These are phyloP conservation scores for Plutomurus gul DNA, from an alignment of 1,140 invertebrate species.

Conservation along the genomic window DNA sequence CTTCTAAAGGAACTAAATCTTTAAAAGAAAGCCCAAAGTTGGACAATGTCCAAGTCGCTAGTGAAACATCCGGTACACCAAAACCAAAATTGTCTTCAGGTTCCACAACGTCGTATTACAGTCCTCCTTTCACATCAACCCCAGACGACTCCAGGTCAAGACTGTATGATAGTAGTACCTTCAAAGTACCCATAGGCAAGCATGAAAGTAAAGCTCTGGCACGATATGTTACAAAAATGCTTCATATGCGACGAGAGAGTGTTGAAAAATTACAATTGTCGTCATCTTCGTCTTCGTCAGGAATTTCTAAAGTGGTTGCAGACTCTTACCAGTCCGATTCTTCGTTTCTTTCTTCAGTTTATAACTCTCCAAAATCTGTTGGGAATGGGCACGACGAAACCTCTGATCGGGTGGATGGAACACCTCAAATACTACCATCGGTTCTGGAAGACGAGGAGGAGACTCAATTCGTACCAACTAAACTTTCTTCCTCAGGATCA, in stretches of 20 bases:
- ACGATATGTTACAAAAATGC: conserved; percentile 9
- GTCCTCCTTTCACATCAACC: conserved; percentile 31
- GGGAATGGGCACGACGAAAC: no score
- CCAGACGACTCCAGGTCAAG: conserved; percentile 9
- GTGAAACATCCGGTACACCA: neutral
- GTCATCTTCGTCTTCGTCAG: neutral
- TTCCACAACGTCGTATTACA: conserved; percentile 31
- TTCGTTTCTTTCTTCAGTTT: neutral
- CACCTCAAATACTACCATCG: neutral
- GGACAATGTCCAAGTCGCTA: neutral
- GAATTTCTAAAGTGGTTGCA: neutral
- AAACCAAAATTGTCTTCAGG: neutral
- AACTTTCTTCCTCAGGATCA: neutral
- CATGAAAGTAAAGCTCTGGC: neutral
- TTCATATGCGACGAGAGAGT: neutral
- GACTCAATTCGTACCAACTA: neutral
- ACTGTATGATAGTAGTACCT: neutral
- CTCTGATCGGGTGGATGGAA: no score
- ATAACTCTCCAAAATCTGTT: neutral
- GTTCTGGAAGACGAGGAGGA: neutral
- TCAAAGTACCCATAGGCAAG: neutral
- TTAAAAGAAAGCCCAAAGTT: neutral
- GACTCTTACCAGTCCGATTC: neutral
- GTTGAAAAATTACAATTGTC: conserved; percentile 11
- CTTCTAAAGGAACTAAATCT: neutral